Base-by-base conservation (phyloP, 2,888 invertebrate genomes). In the Notodonta ziczac region DNA sequence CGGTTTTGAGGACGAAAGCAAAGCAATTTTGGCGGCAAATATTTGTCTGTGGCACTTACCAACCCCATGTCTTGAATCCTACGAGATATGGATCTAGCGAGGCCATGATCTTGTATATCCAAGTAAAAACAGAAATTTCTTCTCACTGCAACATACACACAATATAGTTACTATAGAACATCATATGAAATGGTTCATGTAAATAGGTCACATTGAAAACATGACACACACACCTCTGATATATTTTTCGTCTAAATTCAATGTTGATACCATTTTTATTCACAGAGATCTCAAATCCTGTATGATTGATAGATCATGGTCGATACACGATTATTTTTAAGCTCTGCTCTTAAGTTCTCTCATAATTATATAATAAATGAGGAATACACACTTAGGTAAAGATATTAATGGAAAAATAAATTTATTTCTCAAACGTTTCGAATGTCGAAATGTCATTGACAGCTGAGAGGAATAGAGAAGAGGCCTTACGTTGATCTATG, bases 101-200 rank as follows among this genome's bases (percentile, higher is more conserved):
- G 87, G 74, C 94, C 94, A 91, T 95, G 95, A 80, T 96, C 96
- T 90, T 96, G 96, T 77, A 97, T 94, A 84, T 97, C 96, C 94
- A 97, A 94, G 88, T 96, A 97, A 92, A 97, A 96, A 84, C 94
- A 95, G 82, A 95, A 96, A 86, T 95, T 95, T 78, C 94, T 94
- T 84, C 96, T 85, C 69, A 91, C 93, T 93, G 91, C 61, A 89
- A 89, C 67, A 72, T 59, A 70, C 62, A 63, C 35, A 70, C 71
- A 46, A n/a, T n/a, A 46, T 46, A 6, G n/a, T 46, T 46, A 46
- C 5, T n/a, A 10, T n/a, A 46, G n/a, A 46, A 42, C n/a, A n/a
- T 46, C n/a, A 35, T n/a, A 46, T 40, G 8, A 42, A 61, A 56
- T 57, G 54, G 64, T 62, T 69, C 46, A 59, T 57, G 42, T 55